Base-by-base conservation (phyloP, 2,113 vertebrate species). In the Myiagra hebetior region DNA sequence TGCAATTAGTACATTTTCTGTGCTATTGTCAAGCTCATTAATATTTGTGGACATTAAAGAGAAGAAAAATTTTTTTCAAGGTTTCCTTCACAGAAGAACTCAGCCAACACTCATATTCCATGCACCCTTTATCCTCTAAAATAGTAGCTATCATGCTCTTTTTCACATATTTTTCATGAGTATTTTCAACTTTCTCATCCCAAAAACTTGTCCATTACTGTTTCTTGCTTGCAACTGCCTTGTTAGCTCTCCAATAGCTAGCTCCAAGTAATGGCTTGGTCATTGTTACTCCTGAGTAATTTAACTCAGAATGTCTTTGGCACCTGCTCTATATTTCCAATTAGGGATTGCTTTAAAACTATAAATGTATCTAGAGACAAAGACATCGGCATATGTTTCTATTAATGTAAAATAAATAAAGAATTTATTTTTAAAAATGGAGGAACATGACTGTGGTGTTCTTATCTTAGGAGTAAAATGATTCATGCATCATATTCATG, bases 311-410 rank as follows among this genome's bases (percentile, higher is more conserved):
- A 59, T 63, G 7, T 16, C 11, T 46, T 80, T 70, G 28, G 22
- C 1, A 35, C 2, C 4, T 56, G 14, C 10, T 68, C 5, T 73
- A 0, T 49, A 37, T 52, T 6, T 68, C 15, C 62, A 62, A 30
- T 44, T 53, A 84, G 8, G 3, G 4, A 44, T 15, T 13, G 8
- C 12, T 74, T 74, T 56, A 4, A 72, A 80, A 91, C 37, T 50
- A 19, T 57, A 27, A 33, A 30, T 33, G 5, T 49, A 57, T 5
- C 6, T 49, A 80, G 44, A 73, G 19, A 55, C 11, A 69, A 84
- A 81, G 13, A 44, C 53, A 42, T n/a, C 18, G 24, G 0, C 10
- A 56, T 2, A 55, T 12, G 1, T 80, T 73, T 76, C 49, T 9
- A 76, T 39, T 55, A 53, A 80, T n/a, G 3, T 33, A 81, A 89